Conservation (phyloP, 2,113 vertebrate species). For the Burhinus oedicnemus region DNA sequence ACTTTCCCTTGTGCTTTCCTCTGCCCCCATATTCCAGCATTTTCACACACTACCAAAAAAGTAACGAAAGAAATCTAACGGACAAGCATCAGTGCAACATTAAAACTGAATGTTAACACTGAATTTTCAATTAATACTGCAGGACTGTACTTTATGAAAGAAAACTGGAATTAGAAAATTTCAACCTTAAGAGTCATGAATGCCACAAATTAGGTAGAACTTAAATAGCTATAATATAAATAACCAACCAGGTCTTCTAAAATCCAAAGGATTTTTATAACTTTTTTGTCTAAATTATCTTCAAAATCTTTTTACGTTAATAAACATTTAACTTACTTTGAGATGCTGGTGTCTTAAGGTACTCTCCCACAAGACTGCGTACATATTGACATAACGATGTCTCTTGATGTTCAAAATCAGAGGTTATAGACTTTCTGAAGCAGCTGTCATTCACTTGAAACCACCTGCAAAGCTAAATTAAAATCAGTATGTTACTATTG, state of each 20-base stretch:
- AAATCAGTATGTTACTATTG: background rate
- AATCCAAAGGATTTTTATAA: background rate
- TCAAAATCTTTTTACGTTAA: background rate
- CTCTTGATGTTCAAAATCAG: background rate
- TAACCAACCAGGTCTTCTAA: background rate
- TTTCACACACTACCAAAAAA: background rate
- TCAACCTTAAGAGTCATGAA: background rate
- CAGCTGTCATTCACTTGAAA: slow-evolving; percentile 77
- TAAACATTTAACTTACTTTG: slow-evolving; percentile 66
- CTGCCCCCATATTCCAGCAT: background rate
- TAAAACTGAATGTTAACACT: background rate
- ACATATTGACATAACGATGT: slow-evolving; percentile 58
- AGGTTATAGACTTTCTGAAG: slow-evolving; percentile 69
- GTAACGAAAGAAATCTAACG: background rate
- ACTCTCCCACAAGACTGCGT: slow-evolving; percentile 72
- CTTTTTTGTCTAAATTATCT: background rate
- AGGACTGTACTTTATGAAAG: background rate
- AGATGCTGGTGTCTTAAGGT: slow-evolving; percentile 74
- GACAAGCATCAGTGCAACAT: background rate
- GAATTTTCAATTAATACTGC: background rate
- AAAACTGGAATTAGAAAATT: background rate
- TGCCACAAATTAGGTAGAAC: background rate
- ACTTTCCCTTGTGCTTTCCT: background rate
- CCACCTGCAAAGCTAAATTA: slow-evolving; percentile 86
- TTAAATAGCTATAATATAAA: background rate